Percentiles rank a stretch among this genome's conserved stretches.
Evolutionary conservation across 2,113 vertebrate genomes (phyloP).

Genomic region (Sinocyclocheilus anshuiensis): DNA sequence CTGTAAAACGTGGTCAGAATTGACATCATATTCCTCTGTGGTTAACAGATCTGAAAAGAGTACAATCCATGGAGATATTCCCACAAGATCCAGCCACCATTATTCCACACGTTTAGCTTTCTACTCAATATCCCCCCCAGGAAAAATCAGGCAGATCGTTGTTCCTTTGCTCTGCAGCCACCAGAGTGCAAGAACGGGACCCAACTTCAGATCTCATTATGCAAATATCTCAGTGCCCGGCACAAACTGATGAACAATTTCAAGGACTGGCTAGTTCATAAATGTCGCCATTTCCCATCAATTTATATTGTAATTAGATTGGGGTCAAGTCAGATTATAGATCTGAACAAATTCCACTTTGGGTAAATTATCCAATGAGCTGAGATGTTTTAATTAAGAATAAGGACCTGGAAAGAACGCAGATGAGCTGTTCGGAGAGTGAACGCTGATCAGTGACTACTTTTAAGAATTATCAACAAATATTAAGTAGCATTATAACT

Average conservation of each 20-base stretch:
- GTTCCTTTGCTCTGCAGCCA: neutral
- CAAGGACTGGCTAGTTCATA: slow-evolving; percentile 21
- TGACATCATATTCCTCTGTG: neutral
- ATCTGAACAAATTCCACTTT: slow-evolving; percentile 31
- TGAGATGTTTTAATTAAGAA: slow-evolving; percentile 14
- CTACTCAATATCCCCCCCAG: neutral
- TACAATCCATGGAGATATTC: neutral
- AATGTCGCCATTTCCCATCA: slow-evolving; percentile 26
- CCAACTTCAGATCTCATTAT: slow-evolving; percentile 24
- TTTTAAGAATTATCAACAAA: too few relatives aligned
- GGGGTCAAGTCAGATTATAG: slow-evolving; percentile 30
- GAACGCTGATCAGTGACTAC: too few relatives aligned
- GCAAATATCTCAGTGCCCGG: neutral
- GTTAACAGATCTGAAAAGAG: neutral
- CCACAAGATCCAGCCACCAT: neutral
- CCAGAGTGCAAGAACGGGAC: neutral
- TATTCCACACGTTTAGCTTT: slow-evolving; percentile 7
- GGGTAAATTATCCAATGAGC: slow-evolving; percentile 14
- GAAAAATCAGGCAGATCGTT: neutral
- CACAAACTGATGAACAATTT: slow-evolving; percentile 27
- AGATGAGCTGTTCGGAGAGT: neutral
- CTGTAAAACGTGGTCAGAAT: too few relatives aligned
- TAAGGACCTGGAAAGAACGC: neutral
- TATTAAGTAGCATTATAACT: too few relatives aligned
- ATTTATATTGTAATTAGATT: slow-evolving; percentile 31